These are phyloP conservation scores for Myrmecobius fasciatus DNA, from an alignment of 2,113 vertebrate species.

Conservation along the genomic window DNA sequence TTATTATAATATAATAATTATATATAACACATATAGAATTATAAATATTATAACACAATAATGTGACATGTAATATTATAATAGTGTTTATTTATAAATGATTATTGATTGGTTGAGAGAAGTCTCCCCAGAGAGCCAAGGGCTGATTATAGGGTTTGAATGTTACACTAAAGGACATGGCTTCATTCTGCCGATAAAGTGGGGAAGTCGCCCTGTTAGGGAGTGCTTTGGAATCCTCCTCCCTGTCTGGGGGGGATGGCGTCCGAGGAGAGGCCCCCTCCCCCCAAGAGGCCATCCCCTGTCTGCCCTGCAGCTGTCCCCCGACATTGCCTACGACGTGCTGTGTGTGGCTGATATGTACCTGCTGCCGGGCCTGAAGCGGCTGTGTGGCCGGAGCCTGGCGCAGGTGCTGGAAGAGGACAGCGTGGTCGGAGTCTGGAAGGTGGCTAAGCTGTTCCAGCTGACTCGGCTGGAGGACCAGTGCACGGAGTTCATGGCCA, in stretches of 20 bases:
- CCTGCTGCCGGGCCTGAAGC: slow-evolving; percentile 94
- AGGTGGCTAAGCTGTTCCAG: slow-evolving; percentile 92
- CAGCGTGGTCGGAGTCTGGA: slow-evolving; percentile 93
- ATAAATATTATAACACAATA: too few relatives aligned
- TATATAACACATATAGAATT: too few relatives aligned
- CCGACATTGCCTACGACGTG: slow-evolving; percentile 91
- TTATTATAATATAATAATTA: too few relatives aligned
- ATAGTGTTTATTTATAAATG: background rate
- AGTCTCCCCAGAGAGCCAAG: background rate
- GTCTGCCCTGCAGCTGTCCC: slow-evolving; percentile 85
- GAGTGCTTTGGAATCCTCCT: background rate
- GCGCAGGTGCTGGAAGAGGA: slow-evolving; percentile 91
- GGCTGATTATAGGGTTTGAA: background rate
- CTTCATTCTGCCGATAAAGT: background rate
- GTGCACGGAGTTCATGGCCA: slow-evolving; percentile 96
- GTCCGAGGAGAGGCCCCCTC: background rate
- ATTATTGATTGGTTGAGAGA: background rate
- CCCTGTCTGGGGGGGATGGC: background rate
- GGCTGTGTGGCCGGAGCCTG: slow-evolving; percentile 93
- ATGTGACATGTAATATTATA: too few relatives aligned
- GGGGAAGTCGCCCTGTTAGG: background rate
- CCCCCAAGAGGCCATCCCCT: background rate
- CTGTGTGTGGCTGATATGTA: slow-evolving; percentile 96
- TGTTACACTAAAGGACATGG: background rate
- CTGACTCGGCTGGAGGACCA: slow-evolving; percentile 95